Evolutionary conservation across 2,797 vertebrate genomes (phyloP), one percentile per base, ranked within the genome.

Genomic region (Enteromius anoplus): DNA sequence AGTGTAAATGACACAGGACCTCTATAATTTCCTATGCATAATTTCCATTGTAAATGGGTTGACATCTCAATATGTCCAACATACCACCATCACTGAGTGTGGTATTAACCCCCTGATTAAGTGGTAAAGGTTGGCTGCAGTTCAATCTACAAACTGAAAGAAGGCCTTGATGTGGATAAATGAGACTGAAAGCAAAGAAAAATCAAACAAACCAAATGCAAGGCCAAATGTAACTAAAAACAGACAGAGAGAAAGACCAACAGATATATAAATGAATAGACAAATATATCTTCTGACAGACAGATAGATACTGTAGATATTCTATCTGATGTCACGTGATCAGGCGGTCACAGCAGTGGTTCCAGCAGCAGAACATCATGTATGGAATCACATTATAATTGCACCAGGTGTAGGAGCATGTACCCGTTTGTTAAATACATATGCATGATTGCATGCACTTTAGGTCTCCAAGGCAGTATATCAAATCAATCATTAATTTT

Each of bases 91-190:
- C 87, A 79, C 87, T 86, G 92, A 92, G 91, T 81, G 91, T 90
- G 88, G 91, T 90, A 93, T 94, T 94, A 93, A 93, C 91, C 93
- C 92, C 88, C 88, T 95, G 92, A 94, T 93, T 93, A 94, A 93
- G 92, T 91, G 90, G 89, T 91, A 88, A 91, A 92, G 91, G 91
- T 92, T 93, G 89, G 91, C 92, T 93, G 91, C 90, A 91, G 91
- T 92, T 92, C 92, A 92, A 92, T 92, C 91, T 88, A 83, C 80
- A 85, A 85, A 80, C 89, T 90, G 85, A 89, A 91, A 88, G 89
- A 88, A 87, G 70, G 86, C 85, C 88, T 83, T 92, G 91, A 93
- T 93, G 91, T 90, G 91, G 93, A 93, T 91, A 92, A 93, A 94
- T 93, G 92, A 93, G 82, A 87, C 86, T 88, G 75, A 51, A 51